Evolutionary conservation across 2,888 invertebrate species (phyloP).

Genomic region (Mechanitis mazaeus): DNA sequence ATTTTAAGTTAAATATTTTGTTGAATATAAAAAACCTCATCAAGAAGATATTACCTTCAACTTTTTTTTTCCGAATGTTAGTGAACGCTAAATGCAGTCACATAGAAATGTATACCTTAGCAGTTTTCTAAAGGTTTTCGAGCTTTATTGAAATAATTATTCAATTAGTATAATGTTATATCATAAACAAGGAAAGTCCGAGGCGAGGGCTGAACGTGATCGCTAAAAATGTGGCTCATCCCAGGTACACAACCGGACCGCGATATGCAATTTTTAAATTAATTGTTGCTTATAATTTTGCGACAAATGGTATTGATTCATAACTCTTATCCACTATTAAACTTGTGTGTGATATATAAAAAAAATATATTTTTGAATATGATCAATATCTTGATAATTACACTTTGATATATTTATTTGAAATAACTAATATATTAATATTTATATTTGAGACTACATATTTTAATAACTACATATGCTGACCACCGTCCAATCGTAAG

Average conservation of each 20-base stretch:
- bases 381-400: no score
- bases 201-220: not conserved
- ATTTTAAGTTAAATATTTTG: no score
- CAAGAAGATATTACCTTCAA: no score
- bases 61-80: no score
- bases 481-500: conserved; percentile 11
- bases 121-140: no score
- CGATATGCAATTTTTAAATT: conserved; percentile 12
- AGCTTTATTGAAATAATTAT: not conserved
- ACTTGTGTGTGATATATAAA: no score
- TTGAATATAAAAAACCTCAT: no score
- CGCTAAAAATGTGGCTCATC: conserved; percentile 5
- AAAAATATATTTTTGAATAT: no score
- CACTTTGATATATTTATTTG: no score
- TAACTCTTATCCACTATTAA: no score
- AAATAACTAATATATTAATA: not conserved
- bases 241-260: conserved; percentile 6
- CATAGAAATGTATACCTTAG: no score
- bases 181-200: not conserved
- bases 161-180: conserved; percentile 3
- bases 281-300: conserved; percentile 11
- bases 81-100: no score
- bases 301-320: not conserved
- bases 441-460: not conserved
- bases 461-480: conserved; percentile 11